Base-by-base conservation (phyloP, 2,797 vertebrate species). In the Spinus olivaceus region DNA sequence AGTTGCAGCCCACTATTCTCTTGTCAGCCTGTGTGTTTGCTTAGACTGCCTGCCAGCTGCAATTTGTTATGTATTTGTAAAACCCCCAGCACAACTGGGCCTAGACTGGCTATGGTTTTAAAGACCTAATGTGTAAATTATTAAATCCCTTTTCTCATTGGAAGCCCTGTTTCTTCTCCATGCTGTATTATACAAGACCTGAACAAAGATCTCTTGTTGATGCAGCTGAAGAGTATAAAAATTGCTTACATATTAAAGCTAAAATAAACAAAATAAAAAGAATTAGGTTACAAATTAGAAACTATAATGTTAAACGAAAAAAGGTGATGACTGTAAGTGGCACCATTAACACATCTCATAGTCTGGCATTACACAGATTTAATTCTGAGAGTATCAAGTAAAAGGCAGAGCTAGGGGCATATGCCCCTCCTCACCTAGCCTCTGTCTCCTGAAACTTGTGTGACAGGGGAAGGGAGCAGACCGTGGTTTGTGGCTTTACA, bases 261-360 rank as follows among this genome's bases (percentile, higher is more conserved):
- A 94, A 89, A 90, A 83, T 66, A 90, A 87, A 86, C 32, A 86
- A 90, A 95, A 84, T 37, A 85, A 80, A 92, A 80, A 65, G 2
- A 72, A 86, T 14, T 72, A 42, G 64, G 46, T 60, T 94, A 86
- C 95, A 97, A 91, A 91, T 61, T 27, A 85, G 89, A 89, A 92
- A 86, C 3, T 20, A 66, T 33, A 84, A 63, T 49, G 59, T 88
- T 92, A 69, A 86, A 47, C 44, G 80, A 70, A 85, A 92, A 92
- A 90, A 84, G 20, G 14, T 76, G 77, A 73, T 77, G 67, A 49
- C 74, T 65, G 20, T 90, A 82, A 94, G 77, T 82, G 89, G 76
- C 81, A 93, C 57, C 57, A 39, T 56, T 78, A 90, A 91, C 61
- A 61, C 46, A 22, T 78, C 56, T 37, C 59, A 25, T 81, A 63